phyloP scores from a whole-genome alignment of 1,140 invertebrate species.

The Cephus cinctus region DNA sequence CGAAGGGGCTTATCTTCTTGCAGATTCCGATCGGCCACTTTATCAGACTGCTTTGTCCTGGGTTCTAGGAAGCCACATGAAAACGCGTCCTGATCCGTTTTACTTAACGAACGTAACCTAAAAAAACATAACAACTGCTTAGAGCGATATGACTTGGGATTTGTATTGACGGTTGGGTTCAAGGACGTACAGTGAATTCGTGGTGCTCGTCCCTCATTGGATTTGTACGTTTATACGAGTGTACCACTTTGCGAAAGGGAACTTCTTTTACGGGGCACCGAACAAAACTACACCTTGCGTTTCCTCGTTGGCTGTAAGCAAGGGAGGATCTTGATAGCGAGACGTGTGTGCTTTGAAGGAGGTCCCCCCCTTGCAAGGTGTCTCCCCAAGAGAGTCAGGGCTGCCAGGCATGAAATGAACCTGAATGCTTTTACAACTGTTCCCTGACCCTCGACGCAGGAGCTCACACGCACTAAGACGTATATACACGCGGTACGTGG shows the following conservation, averaged over 20 bases:
- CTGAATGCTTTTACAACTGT: not conserved
- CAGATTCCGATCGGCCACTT: too few species aligned
- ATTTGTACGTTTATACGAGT: not conserved
- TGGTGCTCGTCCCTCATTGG: too few species aligned
- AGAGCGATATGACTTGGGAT: too few species aligned
- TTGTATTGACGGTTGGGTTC: too few species aligned
- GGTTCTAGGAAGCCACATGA: too few species aligned
- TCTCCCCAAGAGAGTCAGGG: not conserved
- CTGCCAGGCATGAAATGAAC: not conserved
- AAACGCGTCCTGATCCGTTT: too few species aligned
- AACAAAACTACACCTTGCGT: not conserved
- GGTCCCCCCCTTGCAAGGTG: not conserved
- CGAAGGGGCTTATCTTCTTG: too few species aligned
- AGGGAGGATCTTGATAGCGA: not conserved
- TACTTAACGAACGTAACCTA: too few species aligned
- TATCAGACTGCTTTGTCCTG: too few species aligned
- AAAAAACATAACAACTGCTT: too few species aligned
- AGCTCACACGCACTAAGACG: not conserved
- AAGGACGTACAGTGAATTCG: too few species aligned
- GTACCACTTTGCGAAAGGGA: not conserved
- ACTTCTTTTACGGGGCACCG: not conserved
- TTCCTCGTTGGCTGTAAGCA: not conserved
- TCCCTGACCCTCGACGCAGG: not conserved
- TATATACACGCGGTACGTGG: too few species aligned
- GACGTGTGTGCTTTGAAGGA: not conserved